Base-by-base conservation (phyloP, 2,113 vertebrate genomes). In the Pangasianodon gigas region DNA sequence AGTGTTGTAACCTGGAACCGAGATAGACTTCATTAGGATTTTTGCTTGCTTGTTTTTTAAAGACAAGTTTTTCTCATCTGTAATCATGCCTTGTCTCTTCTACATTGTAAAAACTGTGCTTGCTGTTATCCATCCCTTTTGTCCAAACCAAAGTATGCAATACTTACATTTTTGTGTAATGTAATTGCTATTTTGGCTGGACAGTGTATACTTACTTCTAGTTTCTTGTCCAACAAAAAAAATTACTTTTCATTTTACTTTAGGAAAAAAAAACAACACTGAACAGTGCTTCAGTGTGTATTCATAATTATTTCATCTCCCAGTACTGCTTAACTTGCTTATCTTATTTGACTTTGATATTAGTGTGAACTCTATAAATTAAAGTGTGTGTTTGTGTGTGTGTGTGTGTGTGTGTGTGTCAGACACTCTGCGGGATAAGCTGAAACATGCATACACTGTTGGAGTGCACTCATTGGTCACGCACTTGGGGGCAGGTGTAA, bases 341-440 rank as follows among this genome's bases (percentile, higher is more conserved):
- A n/a, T 81, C 2, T 14, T 81, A 6, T 81, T 51, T 80, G 24
- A 51, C 24, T 48, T 24, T 80, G 77, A 84, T 84, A 32, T 52
- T 21, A 14, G 18, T 67, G 7, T 71, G 2, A 46, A 71, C 13
- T 71, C n/a, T 71, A 37, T 37, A 65, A 71, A 37, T 71, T 37
- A 62, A 62, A 9, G 11, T 85, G 82, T 90, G 32, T 79, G 32
- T 74, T 26, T 82, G 89, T 92, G 71, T 44, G 32, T 77, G 32
- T 74, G 32, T 83, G 18, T 82, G 29, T 85, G 88, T 90, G 46
- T 85, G 8, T 71, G 51, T 82, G 88, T 92, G 67, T 44, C 89
- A 99, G 98, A 98, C 93, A 94, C 96, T 8, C 95, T 98, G 90
- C 84, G 97, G 65, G 93, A 93, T 92, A 99, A 98, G 93, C 94